phyloP scores from a whole-genome alignment of 2,888 invertebrate species.

The Bimastos eiseni region DNA sequence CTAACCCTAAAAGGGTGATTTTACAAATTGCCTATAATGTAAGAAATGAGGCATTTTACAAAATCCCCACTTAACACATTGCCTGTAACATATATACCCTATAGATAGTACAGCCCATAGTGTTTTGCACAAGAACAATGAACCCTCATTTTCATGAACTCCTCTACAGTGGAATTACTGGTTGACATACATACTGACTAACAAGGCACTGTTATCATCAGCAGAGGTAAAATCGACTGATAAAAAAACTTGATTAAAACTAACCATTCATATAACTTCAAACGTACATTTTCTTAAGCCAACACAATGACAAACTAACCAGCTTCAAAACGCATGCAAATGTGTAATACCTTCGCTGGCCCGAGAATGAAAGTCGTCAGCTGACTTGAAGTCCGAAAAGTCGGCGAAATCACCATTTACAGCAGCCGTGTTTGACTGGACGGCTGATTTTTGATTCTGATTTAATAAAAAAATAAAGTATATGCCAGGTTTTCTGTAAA shows the following conservation, averaged over 20 bases:
- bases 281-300: background rate
- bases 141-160: too few species aligned
- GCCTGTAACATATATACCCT: too few species aligned
- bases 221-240: background rate
- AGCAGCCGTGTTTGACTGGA: background rate
- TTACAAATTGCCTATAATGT: too few species aligned
- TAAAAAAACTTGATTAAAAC: background rate
- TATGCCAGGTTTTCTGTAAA: background rate
- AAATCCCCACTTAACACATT: too few species aligned
- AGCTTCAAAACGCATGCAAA: background rate
- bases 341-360: slow-evolving; percentile 32
- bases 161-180: too few species aligned
- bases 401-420: slow-evolving; percentile 54
- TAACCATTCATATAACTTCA: background rate
- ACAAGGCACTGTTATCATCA: background rate
- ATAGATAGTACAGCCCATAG: too few species aligned
- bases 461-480: background rate
- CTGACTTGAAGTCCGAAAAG: slow-evolving; percentile 31
- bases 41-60: too few species aligned
- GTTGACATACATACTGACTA: too few species aligned
- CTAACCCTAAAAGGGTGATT: too few species aligned
- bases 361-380: slow-evolving; percentile 43
- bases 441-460: background rate
- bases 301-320: background rate
- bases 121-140: too few species aligned